Base-by-base conservation (phyloP, 1,140 invertebrate genomes). In the Manduca sexta region DNA sequence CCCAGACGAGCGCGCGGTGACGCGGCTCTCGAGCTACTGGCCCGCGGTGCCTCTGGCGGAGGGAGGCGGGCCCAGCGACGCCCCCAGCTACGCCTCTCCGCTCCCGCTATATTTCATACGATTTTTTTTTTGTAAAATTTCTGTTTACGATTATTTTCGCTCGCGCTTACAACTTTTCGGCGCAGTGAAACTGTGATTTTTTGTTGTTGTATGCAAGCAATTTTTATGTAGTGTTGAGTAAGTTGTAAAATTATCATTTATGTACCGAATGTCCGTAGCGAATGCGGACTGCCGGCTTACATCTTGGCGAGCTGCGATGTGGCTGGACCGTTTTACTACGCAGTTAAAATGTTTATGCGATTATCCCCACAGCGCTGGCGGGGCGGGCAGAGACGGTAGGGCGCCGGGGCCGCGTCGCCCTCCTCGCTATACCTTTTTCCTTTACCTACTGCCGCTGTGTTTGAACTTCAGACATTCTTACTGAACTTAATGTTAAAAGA, bases 1-100 rank as follows among this genome's bases (percentile, higher is more conserved):
- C 41, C 41, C 68, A 60, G 50, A 31, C 68, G 57, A 63, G 64
- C 64, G 65, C 58, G 59, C 61, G 56, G 56, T 56, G 63, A 46
- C 69, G 67, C 69, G 63, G 54, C 53, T 62, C 63, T 54, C 72
- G 66, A 61, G 45, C 66, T 59, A 72, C 71, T 78, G 63, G 37
- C 35, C 13, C 37, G 45, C 47, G 46, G 33, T 34, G 12, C 6
- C 13, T 29, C 15, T 16, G 46, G 38, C 47, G 45, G 29, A 51
- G 42, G 52, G 60, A 65, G 69, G 62, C 49, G 64, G 60, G 56
- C 45, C 60, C 42, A 52, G 50, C 55, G 40, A 60, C 74, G 69
- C 72, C 74, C 64, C 61, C 47, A 47, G 55, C 50, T 43, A 63
- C 70, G 69, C 74, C 70, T 55, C 56, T 57, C 54, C 56, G 51